Evolutionary conservation across 2,888 invertebrate species (phyloP), one percentile per base, ranked within the genome.

Genomic region (Erannis defoliaria): DNA sequence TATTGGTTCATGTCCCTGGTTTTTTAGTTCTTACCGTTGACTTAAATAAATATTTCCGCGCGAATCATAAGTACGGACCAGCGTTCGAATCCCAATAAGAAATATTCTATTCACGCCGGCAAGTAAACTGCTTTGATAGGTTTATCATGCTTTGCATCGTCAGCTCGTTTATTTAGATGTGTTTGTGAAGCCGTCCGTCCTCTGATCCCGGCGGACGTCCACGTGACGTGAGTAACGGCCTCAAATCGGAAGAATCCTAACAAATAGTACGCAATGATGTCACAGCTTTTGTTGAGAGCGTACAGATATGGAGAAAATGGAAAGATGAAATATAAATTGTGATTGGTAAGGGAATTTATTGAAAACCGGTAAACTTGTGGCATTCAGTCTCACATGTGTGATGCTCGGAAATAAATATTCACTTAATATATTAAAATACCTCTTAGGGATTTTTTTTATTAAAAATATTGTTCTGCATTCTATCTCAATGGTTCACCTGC

Each of bases 231-330:
- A 63, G 40, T 49, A 49, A 63, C 59, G 59, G 29, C 23, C 42
- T 35, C 51, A 42, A 40, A 55, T 55, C 59, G 55, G 16, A 26
- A 33, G 26, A 58, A 63, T 59, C 63, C 63, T 46, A 40, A 59
- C 63, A 55, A 63, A 63, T 55, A 33, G 40, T 35, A 33, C 19
- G 19, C 50, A n/a, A 58, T 58, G 42, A 37, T 43, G 59, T 53
- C 54, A 19, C 54, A 60, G 60, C 54, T 60, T 55, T 60, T 29
- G 29, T 43, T 16, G 21, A 29, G 43, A 18, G 18, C 33, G 54
- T 40, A 55, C 49, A 38, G 9, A 12, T 37, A 10, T 1, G 4
- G 2, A 19, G 10, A 51, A 43, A 58, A 57, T 5, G 10, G 1
- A 33, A 1, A 2, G 9, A 5, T 10, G 3, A 19, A 19, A 19